Percentiles rank a stretch among this genome's conserved stretches.
Evolutionary conservation across 2,797 vertebrate species (phyloP).

Genomic region (Molossus alvarezi): DNA sequence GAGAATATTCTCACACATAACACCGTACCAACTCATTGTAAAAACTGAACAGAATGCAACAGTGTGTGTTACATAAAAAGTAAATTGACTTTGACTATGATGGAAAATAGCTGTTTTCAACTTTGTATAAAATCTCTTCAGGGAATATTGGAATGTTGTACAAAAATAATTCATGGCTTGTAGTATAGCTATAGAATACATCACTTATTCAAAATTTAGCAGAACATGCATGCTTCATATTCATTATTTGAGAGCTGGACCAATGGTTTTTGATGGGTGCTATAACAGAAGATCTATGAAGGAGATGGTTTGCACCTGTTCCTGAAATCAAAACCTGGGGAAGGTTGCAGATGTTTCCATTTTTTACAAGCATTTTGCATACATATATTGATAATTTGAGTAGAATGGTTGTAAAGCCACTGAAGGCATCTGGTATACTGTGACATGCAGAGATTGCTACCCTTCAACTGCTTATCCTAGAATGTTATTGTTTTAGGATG

Average conservation of each 20-base stretch:
- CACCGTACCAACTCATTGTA: not conserved
- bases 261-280: not conserved
- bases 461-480: constrained; percentile 51
- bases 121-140: constrained; percentile 71
- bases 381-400: constrained; percentile 28
- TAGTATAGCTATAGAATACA: not conserved
- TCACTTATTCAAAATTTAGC: not conserved
- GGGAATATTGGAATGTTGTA: constrained; percentile 56
- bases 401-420: constrained; percentile 56
- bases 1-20: not conserved
- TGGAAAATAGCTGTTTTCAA: constrained; percentile 62
- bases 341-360: not conserved
- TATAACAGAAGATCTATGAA: constrained; percentile 23
- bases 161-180: constrained; percentile 57
- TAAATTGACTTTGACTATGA: constrained; percentile 48
- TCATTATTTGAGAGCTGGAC: not conserved
- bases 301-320: constrained; percentile 23
- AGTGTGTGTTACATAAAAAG: constrained; percentile 6
- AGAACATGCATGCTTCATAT: not conserved
- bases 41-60: constrained; percentile 31
- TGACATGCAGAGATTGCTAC: constrained; percentile 8
- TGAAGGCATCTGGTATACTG: constrained; percentile 27
- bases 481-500: constrained; percentile 63
- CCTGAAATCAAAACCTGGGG: constrained; percentile 61
- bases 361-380: constrained; percentile 56